Base-by-base conservation (phyloP, 2,888 invertebrate species). In the Shargacucullia verbasci region DNA sequence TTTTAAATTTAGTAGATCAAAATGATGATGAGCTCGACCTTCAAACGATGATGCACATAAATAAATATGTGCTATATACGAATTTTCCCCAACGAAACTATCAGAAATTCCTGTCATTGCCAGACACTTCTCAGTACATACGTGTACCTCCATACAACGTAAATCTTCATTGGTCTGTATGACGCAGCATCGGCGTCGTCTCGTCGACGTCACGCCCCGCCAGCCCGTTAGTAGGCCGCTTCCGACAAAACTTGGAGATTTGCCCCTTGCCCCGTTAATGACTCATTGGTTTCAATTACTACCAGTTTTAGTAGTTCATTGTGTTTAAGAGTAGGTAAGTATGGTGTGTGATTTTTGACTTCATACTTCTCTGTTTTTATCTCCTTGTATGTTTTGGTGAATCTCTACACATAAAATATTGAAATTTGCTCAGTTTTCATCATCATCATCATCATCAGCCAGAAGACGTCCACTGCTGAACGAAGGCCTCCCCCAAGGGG, bases 181-280 rank as follows among this genome's bases (percentile, higher is more conserved):
- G 73, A 70, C 76, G 73, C 73, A 72, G 74, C 60, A 57, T 34
- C 62, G 56, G 73, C 67, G 67, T 59, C 69, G 64, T 61, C 69
- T 62, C 65, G 64, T 43, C 74, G 64, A 59, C 79, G 72, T 70
- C 70, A 60, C 70, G 59, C 52, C 64, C 44, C 70, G 59, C 20
- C 45, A 62, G 46, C 20, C 41, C 53, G 54, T 70, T 69, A 70
- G 59, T 79, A 74, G 78, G 80, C 77, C 80, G 69, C 74, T 80
- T 80, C 80, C 78, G 73, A 71, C 67, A 71, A 59, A 60, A 59
- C 76, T 64, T 76, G 69, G 62, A 69, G 59, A 64, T 55, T 60
- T 76, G 73, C 66, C 75, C 75, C 59, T 65, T 77, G 73, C 54
- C 68, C 74, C 57, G 66, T 47, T 69, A 60, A 70, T 76, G 72